Conservation (phyloP, 2,113 vertebrate genomes). For the Mugil cephalus region DNA sequence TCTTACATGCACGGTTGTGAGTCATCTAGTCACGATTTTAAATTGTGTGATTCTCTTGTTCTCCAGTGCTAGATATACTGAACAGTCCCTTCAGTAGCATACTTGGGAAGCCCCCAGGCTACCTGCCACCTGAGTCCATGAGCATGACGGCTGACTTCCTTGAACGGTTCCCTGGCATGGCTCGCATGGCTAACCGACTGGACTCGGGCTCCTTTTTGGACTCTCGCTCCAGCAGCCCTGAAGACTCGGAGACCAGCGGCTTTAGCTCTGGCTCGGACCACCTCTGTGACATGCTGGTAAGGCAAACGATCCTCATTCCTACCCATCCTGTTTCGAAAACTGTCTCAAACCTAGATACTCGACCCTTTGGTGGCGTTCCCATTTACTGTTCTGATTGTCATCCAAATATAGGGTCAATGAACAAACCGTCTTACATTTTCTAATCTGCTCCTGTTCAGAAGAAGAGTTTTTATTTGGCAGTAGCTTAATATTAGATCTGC, state of each 20-base stretch:
- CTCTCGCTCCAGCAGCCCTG: conserved; percentile 96
- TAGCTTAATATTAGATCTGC: too few species aligned
- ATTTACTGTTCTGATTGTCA: too few species aligned
- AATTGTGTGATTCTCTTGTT: conserved; percentile 23
- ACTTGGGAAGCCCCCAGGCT: conserved; percentile 87
- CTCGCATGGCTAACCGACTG: conserved; percentile 88
- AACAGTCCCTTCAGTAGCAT: conserved; percentile 89
- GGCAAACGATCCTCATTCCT: not conserved
- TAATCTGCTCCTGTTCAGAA: too few species aligned
- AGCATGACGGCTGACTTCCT: conserved; percentile 90
- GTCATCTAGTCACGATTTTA: conserved; percentile 19
- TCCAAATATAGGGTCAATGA: too few species aligned
- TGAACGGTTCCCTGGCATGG: conserved; percentile 90
- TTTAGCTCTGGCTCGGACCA: conserved; percentile 99
- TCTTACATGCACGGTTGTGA: too few species aligned
- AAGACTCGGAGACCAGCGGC: conserved; percentile 97
- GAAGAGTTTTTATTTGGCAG: too few species aligned
- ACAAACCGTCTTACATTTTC: too few species aligned
- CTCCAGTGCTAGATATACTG: conserved; percentile 86
- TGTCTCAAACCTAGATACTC: too few species aligned
- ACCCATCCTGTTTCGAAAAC: too few species aligned
- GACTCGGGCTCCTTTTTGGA: conserved; percentile 92
- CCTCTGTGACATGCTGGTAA: conserved; percentile 88
- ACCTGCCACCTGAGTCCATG: conserved; percentile 87
- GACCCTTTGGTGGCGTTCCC: too few species aligned